Conservation (phyloP, 2,797 vertebrate species). For the Alauda arvensis region DNA sequence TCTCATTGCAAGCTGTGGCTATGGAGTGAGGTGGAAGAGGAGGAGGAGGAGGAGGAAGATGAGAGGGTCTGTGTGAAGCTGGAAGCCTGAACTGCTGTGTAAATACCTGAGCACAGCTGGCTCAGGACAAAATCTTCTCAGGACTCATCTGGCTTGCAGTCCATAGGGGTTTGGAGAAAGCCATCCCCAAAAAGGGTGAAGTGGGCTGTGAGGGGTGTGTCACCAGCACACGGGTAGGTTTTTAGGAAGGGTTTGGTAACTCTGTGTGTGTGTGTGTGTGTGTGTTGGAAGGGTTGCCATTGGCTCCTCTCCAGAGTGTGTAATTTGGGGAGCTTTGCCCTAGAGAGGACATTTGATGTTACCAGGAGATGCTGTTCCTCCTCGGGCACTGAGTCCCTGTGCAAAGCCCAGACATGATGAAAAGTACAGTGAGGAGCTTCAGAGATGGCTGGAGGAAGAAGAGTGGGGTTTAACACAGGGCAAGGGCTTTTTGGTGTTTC, state of each 20-base stretch:
- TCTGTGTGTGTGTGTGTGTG: not conserved
- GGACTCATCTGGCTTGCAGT: not conserved
- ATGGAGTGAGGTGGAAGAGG: not conserved
- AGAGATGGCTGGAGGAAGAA: not conserved
- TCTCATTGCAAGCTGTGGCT: not conserved
- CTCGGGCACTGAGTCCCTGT: accelerated
- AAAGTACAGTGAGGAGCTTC: accelerated
- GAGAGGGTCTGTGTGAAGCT: not conserved
- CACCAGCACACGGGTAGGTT: not conserved
- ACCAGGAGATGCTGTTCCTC: not conserved
- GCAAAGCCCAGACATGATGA: not conserved
- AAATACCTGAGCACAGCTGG: not conserved
- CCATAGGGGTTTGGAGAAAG: not conserved
- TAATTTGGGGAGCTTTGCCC: not conserved
- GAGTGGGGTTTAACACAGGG: not conserved
- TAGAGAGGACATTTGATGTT: not conserved
- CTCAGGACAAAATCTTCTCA: not conserved
- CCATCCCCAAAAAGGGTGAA: not conserved
- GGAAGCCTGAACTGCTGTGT: not conserved
- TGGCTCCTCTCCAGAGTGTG: not conserved
- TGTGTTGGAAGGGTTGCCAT: not conserved
- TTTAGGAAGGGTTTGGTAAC: not conserved
- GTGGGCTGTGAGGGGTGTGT: not conserved
- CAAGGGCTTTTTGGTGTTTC: not conserved
- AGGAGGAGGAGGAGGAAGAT: not conserved